Evolutionary conservation across 2,797 vertebrate genomes (phyloP), one percentile per base, ranked within the genome.

Genomic region (Babyrousa celebensis): DNA sequence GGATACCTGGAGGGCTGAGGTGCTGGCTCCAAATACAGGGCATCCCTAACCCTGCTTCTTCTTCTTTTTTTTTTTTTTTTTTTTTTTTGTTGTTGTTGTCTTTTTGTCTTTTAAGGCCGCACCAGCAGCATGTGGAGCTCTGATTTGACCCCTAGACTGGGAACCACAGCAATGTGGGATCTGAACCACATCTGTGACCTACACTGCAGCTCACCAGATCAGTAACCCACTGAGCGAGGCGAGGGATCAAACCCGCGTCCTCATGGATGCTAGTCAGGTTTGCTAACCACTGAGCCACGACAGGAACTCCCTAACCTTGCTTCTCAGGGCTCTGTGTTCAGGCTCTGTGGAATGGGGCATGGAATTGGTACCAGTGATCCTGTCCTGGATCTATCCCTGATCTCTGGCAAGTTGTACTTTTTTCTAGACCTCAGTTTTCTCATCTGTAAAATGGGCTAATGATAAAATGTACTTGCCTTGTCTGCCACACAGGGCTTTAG

Each of bases 371-470:
- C 65, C 58, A 77, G 48, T 21, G 16, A 48, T 43, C 63, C 25
- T n/a, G 86, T 56, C 52, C 29, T 83, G 43, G 40, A 23, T 60
- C 56, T 48, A 16, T 25, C 40, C n/a, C 20, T 60, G 36, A 93
- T 65, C 68, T 85, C 9, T 3, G 23, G 52, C 36, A 96, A 62
- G 43, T 20, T 75, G 83, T 14, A 14, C 4, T 40, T 71, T 91
- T 93, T 86, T 94, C 29, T 58, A 85, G 43, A 70, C 29, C 23
- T 95, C 89, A 48, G 52, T 65, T 90, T 56, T 85, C 58, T 94
- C 25, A 43, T 63, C 85, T 94, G 95, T 40, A 92, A 84, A 94
- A 54, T 71, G 63, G 63, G 56, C 63, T 85, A 62, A 75, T 67
- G 29, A 68, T 72, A 80, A 88, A 78, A 40, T 65, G 18, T 85